Evolutionary conservation across 2,797 vertebrate species (phyloP).

Genomic region (Cetoscarus ocellatus): DNA sequence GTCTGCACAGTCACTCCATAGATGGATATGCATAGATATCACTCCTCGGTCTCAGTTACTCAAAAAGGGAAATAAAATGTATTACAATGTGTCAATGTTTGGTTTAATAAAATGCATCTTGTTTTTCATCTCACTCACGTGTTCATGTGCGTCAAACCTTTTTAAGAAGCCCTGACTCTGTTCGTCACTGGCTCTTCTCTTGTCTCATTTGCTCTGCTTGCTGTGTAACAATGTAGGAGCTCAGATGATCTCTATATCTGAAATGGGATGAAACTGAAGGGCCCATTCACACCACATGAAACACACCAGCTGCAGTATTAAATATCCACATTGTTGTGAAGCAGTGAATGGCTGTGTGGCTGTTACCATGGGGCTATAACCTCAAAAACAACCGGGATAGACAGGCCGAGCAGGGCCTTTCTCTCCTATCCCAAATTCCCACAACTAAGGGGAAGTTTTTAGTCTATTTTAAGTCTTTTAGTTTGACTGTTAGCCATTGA

Average conservation of each 20-base stretch:
- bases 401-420: constrained; percentile 28
- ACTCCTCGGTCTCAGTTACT: too few relatives aligned
- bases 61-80: too few relatives aligned
- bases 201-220: constrained; percentile 26
- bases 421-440: constrained; percentile 17
- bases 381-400: constrained; percentile 53
- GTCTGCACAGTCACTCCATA: too few relatives aligned
- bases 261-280: constrained; percentile 64
- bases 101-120: not conserved
- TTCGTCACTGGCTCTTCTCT: constrained; percentile 16
- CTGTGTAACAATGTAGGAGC: constrained; percentile 42
- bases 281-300: constrained; percentile 72
- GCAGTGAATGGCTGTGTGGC: constrained; percentile 62
- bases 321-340: constrained; percentile 77
- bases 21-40: too few relatives aligned
- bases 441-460: constrained; percentile 7
- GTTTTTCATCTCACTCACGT: constrained; percentile 2
- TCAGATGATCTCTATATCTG: constrained; percentile 65
- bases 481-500: not conserved
- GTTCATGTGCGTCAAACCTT: constrained; percentile 7
- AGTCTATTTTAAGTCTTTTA: constrained; percentile 1
- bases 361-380: constrained; percentile 66
- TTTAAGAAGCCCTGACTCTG: constrained; percentile 31
- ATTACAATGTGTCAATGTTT: constrained; percentile 1
- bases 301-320: constrained; percentile 77